Base-by-base conservation (phyloP, 2,888 invertebrate genomes). In the Cephus nigrinus region DNA sequence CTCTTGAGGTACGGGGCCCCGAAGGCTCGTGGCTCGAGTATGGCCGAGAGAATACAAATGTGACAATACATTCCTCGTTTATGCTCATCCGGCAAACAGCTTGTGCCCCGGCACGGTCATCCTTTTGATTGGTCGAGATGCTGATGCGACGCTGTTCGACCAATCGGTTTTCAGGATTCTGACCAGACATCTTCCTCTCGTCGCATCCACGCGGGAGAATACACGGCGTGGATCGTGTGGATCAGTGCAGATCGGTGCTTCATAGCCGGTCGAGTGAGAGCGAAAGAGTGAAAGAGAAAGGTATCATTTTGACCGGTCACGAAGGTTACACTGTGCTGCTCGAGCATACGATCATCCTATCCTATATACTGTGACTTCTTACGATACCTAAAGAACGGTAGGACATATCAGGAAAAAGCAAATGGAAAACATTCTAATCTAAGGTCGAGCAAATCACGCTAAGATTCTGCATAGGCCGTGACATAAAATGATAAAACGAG, bases 21-120 rank as follows among this genome's bases (percentile, higher is more conserved):
- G 12, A 32, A 74, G 34, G 35, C 68, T 74, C 15, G 12, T 68
- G 15, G 31, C n/a, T 15, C 79, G 78, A 30, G 23, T 73, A 73
- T 80, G 79, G 23, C n/a, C 73, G 40, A n/a, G 35, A 34, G 36
- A 35, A 74, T 74, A 34, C 12, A 74, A 74, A 74, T 5, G 74
- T 33, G 74, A 74, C 71, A 35, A 34, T 74, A 35, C 32, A 33
- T 32, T 35, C 33, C 33, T 32, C 74, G 74, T 32, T 12, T 36
- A 36, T 36, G 35, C 71, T 74, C 74, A 30, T 35, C 74, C 74
- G 74, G 30, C 32, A 23, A 30, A 23, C 73, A 35, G 34, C 12
- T n/a, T 33, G 73, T 23, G 32, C 32, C 73, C 23, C 23, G 34
- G 34, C 73, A 73, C 35, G 74, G 9, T 11, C 33, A 15, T n/a